Evolutionary conservation across 2,888 invertebrate species (phyloP).

Genomic region (Tachina lurida): DNA sequence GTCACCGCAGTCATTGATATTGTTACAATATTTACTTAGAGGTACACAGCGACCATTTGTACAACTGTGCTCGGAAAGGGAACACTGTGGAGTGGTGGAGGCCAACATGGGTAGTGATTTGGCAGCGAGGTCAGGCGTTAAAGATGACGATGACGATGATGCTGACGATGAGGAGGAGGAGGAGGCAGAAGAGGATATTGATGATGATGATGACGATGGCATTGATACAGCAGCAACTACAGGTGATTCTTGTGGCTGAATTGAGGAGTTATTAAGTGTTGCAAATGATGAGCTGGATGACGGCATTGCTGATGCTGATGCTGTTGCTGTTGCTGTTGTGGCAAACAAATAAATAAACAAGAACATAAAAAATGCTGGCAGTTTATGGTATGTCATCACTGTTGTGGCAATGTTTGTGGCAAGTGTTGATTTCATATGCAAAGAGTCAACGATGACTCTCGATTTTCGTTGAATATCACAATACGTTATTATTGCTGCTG

Average conservation of each 20-base stretch:
- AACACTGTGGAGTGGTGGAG: slow-evolving; percentile 76
- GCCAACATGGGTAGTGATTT: slow-evolving; percentile 74
- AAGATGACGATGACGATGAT: slow-evolving; percentile 42
- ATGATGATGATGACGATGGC: slow-evolving; percentile 55
- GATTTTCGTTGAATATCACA: slow-evolving; percentile 66
- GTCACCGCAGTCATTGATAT: slow-evolving; percentile 91
- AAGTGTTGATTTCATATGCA: slow-evolving; percentile 63
- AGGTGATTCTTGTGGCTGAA: slow-evolving; percentile 59
- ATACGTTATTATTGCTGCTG: slow-evolving; percentile 49
- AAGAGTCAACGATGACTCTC: slow-evolving; percentile 59
- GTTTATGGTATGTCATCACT: slow-evolving; percentile 68
- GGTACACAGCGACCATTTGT: slow-evolving; percentile 83
- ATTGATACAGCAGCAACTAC: slow-evolving; percentile 58
- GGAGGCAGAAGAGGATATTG: slow-evolving; percentile 46
- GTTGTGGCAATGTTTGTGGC: slow-evolving; percentile 63
- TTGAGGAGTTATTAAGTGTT: slow-evolving; percentile 58
- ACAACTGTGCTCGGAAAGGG: slow-evolving; percentile 82
- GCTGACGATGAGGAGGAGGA: slow-evolving; percentile 53
- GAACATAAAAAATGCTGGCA: slow-evolving; percentile 64
- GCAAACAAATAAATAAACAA: slow-evolving; percentile 60
- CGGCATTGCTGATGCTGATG: slow-evolving; percentile 64
- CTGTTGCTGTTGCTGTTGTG: slow-evolving; percentile 51
- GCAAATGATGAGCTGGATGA: slow-evolving; percentile 59
- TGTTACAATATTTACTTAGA: slow-evolving; percentile 90
- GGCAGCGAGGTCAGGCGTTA: slow-evolving; percentile 72